Conservation (phyloP, 1,140 invertebrate species). For the Ditylenchus dipsaci region DNA sequence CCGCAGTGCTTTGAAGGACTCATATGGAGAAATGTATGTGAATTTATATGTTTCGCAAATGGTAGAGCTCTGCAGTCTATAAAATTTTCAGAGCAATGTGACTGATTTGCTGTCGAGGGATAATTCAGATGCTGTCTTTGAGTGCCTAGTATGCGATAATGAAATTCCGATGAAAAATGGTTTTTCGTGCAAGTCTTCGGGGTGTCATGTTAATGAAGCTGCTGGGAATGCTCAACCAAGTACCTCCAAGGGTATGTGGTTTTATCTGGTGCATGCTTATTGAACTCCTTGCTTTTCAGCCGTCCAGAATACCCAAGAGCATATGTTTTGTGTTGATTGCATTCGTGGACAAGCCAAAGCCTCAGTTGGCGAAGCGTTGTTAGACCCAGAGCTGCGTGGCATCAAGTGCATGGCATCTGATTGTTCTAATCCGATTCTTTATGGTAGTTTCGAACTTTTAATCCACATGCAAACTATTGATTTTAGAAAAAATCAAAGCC, state of each 20-base stretch:
- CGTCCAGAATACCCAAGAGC: neutral
- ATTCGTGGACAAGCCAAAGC: slow-evolving; percentile 7
- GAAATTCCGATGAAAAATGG: neutral
- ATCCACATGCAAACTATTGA: neutral
- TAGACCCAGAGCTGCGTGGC: neutral
- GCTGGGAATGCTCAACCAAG: neutral
- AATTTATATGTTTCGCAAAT: neutral
- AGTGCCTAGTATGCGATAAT: neutral
- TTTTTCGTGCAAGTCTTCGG: neutral
- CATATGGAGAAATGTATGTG: neutral
- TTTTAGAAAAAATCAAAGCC: neutral
- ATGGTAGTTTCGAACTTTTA: neutral
- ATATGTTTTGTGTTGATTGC: slow-evolving; percentile 8
- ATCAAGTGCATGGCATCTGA: neutral
- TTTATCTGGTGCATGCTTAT: neutral
- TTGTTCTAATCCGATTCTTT: slow-evolving; percentile 13
- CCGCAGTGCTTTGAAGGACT: neutral
- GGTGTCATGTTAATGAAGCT: too few relatives aligned
- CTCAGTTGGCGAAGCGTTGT: neutral
- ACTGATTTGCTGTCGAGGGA: neutral
- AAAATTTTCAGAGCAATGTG: neutral
- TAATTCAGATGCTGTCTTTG: neutral
- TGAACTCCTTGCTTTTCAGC: neutral
- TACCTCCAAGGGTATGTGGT: neutral
- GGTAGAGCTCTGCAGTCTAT: neutral